A percentile compares a stretch with the other conserved stretches of the same genome.
Evolutionary conservation across 1,140 invertebrate species (phyloP).

Genomic region (Nephila pilipes): DNA sequence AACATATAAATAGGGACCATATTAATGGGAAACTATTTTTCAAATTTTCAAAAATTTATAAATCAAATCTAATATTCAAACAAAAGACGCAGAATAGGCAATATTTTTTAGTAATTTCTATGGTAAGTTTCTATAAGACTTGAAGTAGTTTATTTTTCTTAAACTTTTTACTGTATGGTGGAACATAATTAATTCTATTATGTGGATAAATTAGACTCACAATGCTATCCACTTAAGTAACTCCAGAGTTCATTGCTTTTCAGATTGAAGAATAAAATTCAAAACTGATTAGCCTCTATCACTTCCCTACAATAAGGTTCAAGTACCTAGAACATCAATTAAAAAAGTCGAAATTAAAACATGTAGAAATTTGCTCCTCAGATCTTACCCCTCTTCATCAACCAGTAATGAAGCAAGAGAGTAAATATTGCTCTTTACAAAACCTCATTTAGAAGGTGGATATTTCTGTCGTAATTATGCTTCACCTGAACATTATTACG

Average conservation of each 20-base stretch:
- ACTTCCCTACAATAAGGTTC: neutral
- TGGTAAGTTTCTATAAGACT: too few species aligned
- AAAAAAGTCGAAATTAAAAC: constrained; percentile 12
- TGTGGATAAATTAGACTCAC: neutral
- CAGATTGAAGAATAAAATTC: neutral
- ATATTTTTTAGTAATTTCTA: too few species aligned
- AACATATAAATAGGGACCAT: too few species aligned
- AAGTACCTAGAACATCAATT: neutral
- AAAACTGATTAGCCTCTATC: neutral
- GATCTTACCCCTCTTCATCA: neutral
- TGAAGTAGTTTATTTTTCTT: too few species aligned
- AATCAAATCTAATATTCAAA: too few species aligned
- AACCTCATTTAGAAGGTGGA: constrained; percentile 14
- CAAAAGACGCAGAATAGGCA: too few species aligned
- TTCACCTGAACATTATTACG: neutral
- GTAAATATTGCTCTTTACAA: constrained; percentile 37
- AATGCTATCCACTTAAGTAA: neutral
- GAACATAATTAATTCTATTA: neutral
- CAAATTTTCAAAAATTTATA: too few species aligned
- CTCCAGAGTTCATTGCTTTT: neutral
- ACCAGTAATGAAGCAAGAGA: neutral
- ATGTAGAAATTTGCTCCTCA: neutral
- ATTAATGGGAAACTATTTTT: too few species aligned
- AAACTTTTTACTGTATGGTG: too few species aligned
- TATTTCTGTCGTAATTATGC: constrained; percentile 27